Evolutionary conservation across 2,113 vertebrate genomes (phyloP), one percentile per base, ranked within the genome.

Genomic region (Sprattus sprattus): DNA sequence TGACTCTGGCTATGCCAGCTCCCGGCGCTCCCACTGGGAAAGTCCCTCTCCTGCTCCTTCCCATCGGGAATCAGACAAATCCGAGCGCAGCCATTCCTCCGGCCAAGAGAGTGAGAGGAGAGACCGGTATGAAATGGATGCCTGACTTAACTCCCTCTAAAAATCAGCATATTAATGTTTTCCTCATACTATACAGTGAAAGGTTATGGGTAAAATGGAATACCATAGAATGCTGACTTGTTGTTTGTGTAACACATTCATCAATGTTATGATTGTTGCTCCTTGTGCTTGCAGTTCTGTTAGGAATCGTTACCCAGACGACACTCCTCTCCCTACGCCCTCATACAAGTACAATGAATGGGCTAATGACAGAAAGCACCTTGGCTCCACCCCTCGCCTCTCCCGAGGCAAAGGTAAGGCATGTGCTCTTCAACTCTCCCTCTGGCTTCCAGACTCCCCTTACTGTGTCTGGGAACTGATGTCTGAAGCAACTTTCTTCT

Each of bases 261-360:
- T 32, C 1, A 4, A 28, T 60, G 4, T 25, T 25, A 28, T 78
- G 13, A 13, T 28, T 78, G 28, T 4, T 78, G 10, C 71, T 15
- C 13, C 71, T 67, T 9, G n/a, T 67, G n/a, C 64, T 60, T 75
- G 6, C 89, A 99, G 98, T 94, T 99, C 97, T 86, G 91, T 95
- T 81, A 97, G 95, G 93, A 95, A 95, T 88, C 96, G 93, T 45
- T 99, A 97, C 89, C 91, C 93, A 0, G 97, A 98, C 0, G 97
- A 98, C 90, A 97, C 97, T 0, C 98, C 98, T 0, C 88, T 99
- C 81, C 98, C 97, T 0, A 99, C 98, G 0, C 98, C 98, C 0
- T 99, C 98, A 0, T 99, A 99, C 90, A 99, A 99, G 87, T 99
- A 98, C 92, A 99, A 99, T 0, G 98, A 99, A 47, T 99, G 98